Evolutionary conservation across 2,888 invertebrate species (phyloP).

Genomic region (Cephus pygmeus): DNA sequence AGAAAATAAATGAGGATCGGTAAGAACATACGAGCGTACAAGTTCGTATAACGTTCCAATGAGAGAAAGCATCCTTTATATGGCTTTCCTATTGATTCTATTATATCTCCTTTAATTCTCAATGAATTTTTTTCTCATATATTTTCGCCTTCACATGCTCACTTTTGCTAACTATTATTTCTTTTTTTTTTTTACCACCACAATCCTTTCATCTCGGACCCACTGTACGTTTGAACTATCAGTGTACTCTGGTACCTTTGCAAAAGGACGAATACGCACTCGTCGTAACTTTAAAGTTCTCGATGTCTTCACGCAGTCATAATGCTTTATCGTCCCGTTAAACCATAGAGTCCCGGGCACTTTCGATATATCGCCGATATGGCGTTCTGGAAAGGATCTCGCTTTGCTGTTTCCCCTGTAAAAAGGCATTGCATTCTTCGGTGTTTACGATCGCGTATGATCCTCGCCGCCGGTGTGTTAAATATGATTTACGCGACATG

Average conservation of each 20-base stretch:
- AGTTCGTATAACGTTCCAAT: not conserved
- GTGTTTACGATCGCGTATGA: slow-evolving; percentile 40
- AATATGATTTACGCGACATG: slow-evolving; percentile 21
- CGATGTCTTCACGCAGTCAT: not conserved
- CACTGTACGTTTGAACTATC: not conserved
- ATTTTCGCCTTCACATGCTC: not conserved
- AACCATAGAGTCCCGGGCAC: not conserved
- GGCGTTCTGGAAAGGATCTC: not conserved
- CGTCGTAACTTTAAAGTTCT: not conserved
- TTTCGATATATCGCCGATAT: not conserved
- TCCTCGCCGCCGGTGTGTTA: slow-evolving; percentile 35
- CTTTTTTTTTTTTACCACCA: not conserved
- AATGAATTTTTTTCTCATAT: not conserved
- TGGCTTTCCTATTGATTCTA: not conserved
- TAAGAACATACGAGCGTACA: slow-evolving; percentile 7
- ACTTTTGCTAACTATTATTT: not conserved
- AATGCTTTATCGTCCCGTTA: not conserved
- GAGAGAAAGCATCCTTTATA: not conserved
- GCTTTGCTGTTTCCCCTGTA: not conserved
- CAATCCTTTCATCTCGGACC: not conserved
- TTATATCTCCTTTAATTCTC: not conserved
- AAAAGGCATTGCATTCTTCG: slow-evolving; percentile 7
- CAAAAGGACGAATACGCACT: not conserved
- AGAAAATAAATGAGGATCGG: slow-evolving; percentile 28
- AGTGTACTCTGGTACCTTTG: not conserved